Base-by-base conservation (phyloP, 2,888 invertebrate genomes). In the Sisyra terminalis region DNA sequence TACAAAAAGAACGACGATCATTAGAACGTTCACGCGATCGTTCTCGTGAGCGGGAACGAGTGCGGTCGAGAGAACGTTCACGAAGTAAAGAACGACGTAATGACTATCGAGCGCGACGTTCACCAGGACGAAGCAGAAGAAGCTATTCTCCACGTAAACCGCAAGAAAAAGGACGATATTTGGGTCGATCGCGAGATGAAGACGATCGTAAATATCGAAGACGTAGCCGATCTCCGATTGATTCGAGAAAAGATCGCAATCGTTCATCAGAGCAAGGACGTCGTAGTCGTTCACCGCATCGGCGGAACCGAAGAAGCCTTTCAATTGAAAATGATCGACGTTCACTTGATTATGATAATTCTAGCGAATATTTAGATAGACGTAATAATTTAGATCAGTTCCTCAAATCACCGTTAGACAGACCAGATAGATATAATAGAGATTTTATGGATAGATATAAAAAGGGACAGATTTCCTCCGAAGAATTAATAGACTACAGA, bases 171-270 rank as follows among this genome's bases (percentile, higher is more conserved):
- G 9, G 18, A 16, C 11, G 16, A 8, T 37, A 37, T 37, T 18
- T n/a, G 5, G 5, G 9, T 32, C 45, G 45, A 29, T 40, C 40
- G 29, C 45, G 43, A 13, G 36, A 43, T 13, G 18, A 15, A 32
- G 32, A 15, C 7, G 24, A 42, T 15, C 35, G 34, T 11, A 37
- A 39, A 35, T 10, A 17, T 8, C 11, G 18, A 37, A 15, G 37
- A 11, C 37, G 37, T 16, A 37, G 37, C 6, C 16, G 37, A 15
- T 37, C 37, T 10, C 37, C 37, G 18, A 13, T 37, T 11, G 37
- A 39, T 14, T 16, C n/a, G 14, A 24, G 30, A 39, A 9, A 24
- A 9, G 11, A 24, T 29, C 29, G 30, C 14, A 11, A 13, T 5
- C 11, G 30, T 2, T n/a, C 34, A 34, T n/a, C 34, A 34, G 15